Evolutionary conservation across 2,888 invertebrate genomes (phyloP), one percentile per base, ranked within the genome.

Genomic region (Platynereis dumerilii): DNA sequence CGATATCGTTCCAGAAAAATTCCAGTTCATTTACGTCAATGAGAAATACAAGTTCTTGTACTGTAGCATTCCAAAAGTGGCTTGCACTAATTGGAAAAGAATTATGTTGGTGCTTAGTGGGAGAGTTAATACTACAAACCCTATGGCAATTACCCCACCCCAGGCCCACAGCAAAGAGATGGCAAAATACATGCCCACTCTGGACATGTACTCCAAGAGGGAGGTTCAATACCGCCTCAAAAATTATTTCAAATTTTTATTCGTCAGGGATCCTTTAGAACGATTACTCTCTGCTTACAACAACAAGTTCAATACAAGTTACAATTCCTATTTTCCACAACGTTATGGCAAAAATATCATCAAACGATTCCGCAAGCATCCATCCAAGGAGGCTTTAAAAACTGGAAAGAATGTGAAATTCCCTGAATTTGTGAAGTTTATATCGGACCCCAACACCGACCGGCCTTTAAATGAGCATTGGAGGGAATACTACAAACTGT

Each of bases 1-100:
- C 7, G 52, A 53, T 24, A 20, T 42, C 10, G 39, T 39, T 15
- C 60, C 60, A 17, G 24, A 12, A 24, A 39, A 39, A 24, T 55
- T 61, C 61, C 42, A 26, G 20, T 29, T 34, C 61, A 61, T 61
- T n/a, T 54, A 61, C 69, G 90, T 95, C 24, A 93, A 95, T 81
- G 91, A 92, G 75, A 87, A 89, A 66, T 92, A 93, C 78, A 91
- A 91, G 81, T 86, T 95, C 20, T 86, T 96, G 17, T 96, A 95
- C 80, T 96, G 96, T 81, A 94, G 94, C 84, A 93, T 96, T 70
- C 95, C 96, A 66, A 96, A 96, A 89, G 82, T 82, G 60, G 96
- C 96, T 60, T 95, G 94, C 82, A 96, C 96, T 17, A 96, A 96
- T 84, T 95, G 95, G 94, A 95, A 96, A 81, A 87, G 95, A 55